A percentile compares a stretch with the other conserved stretches of the same genome.
Evolutionary conservation across 2,113 vertebrate genomes (phyloP).

Genomic region (Mobula birostris): DNA sequence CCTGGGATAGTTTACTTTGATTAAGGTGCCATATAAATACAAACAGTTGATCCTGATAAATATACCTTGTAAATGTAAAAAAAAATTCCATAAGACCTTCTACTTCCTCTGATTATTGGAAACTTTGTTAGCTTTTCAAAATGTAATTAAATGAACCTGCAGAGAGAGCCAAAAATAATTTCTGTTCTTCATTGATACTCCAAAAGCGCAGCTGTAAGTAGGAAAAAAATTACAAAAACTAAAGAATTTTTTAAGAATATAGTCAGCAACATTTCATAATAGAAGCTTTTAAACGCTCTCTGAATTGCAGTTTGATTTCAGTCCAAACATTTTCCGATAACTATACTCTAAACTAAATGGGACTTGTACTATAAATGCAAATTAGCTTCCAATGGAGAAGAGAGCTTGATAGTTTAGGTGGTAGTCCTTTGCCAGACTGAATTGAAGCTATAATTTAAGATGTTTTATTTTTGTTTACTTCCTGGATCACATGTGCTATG

Average conservation of each 20-base stretch:
- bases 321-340: not conserved
- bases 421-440: not conserved
- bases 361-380: not conserved
- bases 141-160: not conserved
- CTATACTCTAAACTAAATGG: not conserved
- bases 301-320: not conserved
- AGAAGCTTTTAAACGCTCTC: not conserved
- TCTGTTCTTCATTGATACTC: not conserved
- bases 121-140: not conserved
- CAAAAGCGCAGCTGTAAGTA: not conserved
- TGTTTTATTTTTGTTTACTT: not conserved
- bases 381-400: not conserved
- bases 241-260: not conserved
- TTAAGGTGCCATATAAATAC: too few relatives aligned
- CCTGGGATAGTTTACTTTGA: too few relatives aligned
- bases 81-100: not conserved
- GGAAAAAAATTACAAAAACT: not conserved
- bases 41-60: not conserved
- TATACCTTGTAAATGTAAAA: not conserved
- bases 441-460: not conserved
- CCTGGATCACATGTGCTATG: not conserved
- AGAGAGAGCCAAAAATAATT: slow-evolving; percentile 5
- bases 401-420: not conserved
- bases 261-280: not conserved
- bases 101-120: not conserved